phyloP scores from a whole-genome alignment of 2,888 invertebrate species.

The Physocephala rufipes region DNA sequence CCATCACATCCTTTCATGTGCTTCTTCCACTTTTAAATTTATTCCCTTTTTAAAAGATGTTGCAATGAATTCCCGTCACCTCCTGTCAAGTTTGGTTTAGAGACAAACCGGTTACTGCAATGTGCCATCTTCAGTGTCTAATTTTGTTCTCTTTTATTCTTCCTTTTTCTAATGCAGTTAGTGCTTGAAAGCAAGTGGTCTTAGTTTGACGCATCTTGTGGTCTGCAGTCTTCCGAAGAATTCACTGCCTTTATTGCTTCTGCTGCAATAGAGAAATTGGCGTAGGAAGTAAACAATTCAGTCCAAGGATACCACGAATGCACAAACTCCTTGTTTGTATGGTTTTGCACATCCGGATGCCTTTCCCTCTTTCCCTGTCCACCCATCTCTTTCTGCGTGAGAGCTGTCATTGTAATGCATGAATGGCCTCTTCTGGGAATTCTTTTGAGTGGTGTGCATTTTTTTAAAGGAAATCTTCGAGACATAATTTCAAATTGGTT shows the following conservation, averaged over 20 bases:
- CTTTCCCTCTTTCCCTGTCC: not conserved
- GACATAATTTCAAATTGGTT: slow-evolving; percentile 19
- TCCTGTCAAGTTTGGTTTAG: no score
- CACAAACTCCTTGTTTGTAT: not conserved
- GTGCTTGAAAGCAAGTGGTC: not conserved
- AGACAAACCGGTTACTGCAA: no score
- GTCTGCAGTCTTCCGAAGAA: not conserved
- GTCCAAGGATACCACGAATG: slow-evolving; percentile 11
- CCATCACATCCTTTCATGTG: not conserved
- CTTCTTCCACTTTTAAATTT: not conserved
- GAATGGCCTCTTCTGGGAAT: slow-evolving; percentile 1
- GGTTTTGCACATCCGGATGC: not conserved
- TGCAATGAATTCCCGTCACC: no score
- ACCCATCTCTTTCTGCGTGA: slow-evolving; percentile 6
- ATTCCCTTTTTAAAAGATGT: no score
- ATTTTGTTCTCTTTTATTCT: not conserved
- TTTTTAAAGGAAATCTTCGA: not conserved
- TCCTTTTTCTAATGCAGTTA: not conserved
- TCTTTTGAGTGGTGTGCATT: not conserved
- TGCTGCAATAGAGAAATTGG: not conserved
- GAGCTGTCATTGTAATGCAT: no score
- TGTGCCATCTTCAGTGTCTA: no score
- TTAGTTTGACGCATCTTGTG: not conserved
- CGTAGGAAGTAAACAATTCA: slow-evolving; percentile 23
- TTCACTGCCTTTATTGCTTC: not conserved